Base-by-base conservation (phyloP, 2,113 vertebrate species). In the Prunella fulvescens region DNA sequence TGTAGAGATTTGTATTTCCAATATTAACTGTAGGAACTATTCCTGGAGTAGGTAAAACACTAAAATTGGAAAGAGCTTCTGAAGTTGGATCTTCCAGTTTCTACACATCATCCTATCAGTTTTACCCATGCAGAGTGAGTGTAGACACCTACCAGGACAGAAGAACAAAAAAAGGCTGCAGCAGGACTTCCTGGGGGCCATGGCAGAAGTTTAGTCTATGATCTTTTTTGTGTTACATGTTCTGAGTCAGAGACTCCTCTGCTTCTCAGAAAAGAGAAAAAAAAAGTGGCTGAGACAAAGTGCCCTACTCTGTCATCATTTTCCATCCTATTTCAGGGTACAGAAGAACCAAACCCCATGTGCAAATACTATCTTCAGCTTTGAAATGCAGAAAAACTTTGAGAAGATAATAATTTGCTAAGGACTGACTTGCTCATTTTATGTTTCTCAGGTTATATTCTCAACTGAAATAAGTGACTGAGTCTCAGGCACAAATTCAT, bases 151-250 rank as follows among this genome's bases (percentile, higher is more conserved):
- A 71, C 48, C 37, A 67, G 65, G 61, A 56, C 48, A 86, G 72
- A 90, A 70, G 19, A 93, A 62, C 56, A 91, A 81, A 39, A 92
- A 76, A 95, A 82, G 48, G 65, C 65, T 89, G 29, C n/a, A 92
- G 77, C 47, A 92, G 47, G 26, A 74, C 45, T 22, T 94, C 57
- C 70, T 7, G 5, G 31, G 61, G 45, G 23, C 42, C 26, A 39
- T 1, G 78, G 61, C 29, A 89, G 54, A 57, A 80, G 28, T 10
- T 60, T 28, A 81, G 73, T 31, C 81, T 94, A 29, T 91, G 73
- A 78, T 81, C 51, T 69, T 79, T 65, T 78, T 73, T 81, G 44
- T 81, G 71, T 81, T 78, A 70, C 42, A 40, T 37, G 14, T 50
- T 86, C 51, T 91, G 64, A 93, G 76, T 65, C 22, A 88, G n/a